Evolutionary conservation across 2,888 invertebrate genomes (phyloP), one percentile per base, ranked within the genome.

Genomic region (Erpobdella octoculata): DNA sequence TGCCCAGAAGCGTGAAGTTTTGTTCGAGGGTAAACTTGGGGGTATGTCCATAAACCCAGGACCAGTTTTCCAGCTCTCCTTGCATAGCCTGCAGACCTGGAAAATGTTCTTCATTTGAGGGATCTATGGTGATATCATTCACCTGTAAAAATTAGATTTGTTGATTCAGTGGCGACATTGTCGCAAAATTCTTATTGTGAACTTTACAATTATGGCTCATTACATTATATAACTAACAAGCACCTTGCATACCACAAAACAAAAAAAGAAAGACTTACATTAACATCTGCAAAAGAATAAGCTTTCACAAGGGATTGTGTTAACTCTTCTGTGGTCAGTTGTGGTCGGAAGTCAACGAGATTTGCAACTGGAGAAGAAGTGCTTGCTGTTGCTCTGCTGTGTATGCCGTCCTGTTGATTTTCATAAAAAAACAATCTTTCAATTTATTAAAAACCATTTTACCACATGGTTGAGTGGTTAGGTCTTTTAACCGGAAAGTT

Each of bases 361-460:
- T 94, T 96, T 77, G 89, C 89, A 71, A 94, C 90, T 18, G 89
- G 87, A 0, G 93, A 90, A 70, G 88, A 88, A 25, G 89, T 87
- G 65, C 94, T 95, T 77, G 87, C 86, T 2, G 95, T 94, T 74
- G 95, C 94, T 78, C 89, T 91, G 75, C 90, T 90, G 80, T 88
- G 86, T 79, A 94, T 90, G 78, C 89, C 89, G 79, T 87, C 87
- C 90, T 92, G n/a, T n/a, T n/a, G n/a, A n/a, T n/a, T n/a, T n/a
- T n/a, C n/a, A n/a, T n/a, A n/a, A n/a, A n/a, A n/a, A n/a, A n/a
- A n/a, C n/a, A n/a, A n/a, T n/a, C n/a, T n/a, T n/a, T n/a, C n/a
- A n/a, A n/a, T n/a, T n/a, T n/a, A n/a, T n/a, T n/a, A n/a, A n/a
- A n/a, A n/a, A n/a, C n/a, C n/a, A n/a, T n/a, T n/a, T n/a, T n/a